Conservation (phyloP, 2,797 vertebrate species). For the Scolopax rusticola region DNA sequence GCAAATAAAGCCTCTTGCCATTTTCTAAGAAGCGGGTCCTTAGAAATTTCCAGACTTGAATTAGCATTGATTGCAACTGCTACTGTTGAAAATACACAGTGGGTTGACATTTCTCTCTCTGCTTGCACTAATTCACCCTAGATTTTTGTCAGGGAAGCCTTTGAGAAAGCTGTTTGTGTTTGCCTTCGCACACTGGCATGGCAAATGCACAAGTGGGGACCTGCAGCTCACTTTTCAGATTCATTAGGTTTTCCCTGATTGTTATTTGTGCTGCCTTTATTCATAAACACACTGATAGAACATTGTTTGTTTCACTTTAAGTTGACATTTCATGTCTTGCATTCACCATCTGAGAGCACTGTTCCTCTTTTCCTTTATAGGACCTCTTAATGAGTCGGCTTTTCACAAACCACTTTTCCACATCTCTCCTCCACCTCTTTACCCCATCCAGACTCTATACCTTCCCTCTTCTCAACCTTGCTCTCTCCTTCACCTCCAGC, state of each 20-base stretch:
- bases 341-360: neutral
- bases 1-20: neutral
- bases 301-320: neutral
- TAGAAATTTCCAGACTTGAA: neutral
- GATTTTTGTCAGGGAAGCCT: neutral
- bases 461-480: neutral
- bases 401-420: neutral
- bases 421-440: neutral
- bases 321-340: neutral
- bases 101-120: neutral
- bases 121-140: neutral
- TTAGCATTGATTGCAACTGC: neutral
- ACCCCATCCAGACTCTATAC: neutral
- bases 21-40: neutral
- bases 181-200: neutral
- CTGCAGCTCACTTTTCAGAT: neutral
- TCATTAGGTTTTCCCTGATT: neutral
- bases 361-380: neutral
- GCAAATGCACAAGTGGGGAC: neutral
- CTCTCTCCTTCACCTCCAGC: constrained; percentile 12
- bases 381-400: neutral
- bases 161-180: neutral
- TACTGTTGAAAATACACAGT: neutral
- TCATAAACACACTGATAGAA: neutral
- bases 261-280: neutral